Evolutionary conservation across 1,140 invertebrate species (phyloP), one percentile per base, ranked within the genome.

Genomic region (Euura lappo): DNA sequence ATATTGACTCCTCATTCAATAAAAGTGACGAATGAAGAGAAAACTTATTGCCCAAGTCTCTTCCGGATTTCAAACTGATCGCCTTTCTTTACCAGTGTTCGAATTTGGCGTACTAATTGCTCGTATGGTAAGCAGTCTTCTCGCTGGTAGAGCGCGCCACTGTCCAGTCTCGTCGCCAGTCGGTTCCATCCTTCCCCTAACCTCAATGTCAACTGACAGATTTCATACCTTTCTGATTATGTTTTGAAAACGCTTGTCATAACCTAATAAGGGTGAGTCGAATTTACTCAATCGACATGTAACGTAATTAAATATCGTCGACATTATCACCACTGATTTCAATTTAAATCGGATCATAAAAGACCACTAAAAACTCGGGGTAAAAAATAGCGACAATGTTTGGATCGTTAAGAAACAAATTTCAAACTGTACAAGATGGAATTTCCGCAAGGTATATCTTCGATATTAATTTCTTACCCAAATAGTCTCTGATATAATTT

Each of bases 381-480:
- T n/a, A 8, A 60, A 60, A n/a, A 60, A 60, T 60, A 8, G 6
- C 3, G 13, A 70, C 11, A 70, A 89, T 89, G 89, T 89, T 89
- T 83, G 87, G 86, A 45, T 83, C 80, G 69, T 76, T 89, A 28
- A 83, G 83, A 74, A 87, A 85, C 75, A 89, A 89, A 72, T 88
- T 89, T 76, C 86, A 89, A 65, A 88, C 84, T 44, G 86, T 89
- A 4, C 89, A 89, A 77, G 88, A 89, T 75, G 88, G 88, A 64
- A 86, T 89, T 76, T 86, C 88, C 6, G 86, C 87, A 44, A 89
- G 89, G 89, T 89, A 81, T 76, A 72, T 45, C 45, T 10, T 28
- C 4, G 44, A 68, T 11, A 8, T 44, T 70, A 70, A 70, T 70
- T 13, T 46, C 45, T 44, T 2, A 43, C 44, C 28, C 0, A 28